Evolutionary conservation across 2,888 invertebrate species (phyloP), one percentile per base, ranked within the genome.

Genomic region (Clepsis dumicolana): DNA sequence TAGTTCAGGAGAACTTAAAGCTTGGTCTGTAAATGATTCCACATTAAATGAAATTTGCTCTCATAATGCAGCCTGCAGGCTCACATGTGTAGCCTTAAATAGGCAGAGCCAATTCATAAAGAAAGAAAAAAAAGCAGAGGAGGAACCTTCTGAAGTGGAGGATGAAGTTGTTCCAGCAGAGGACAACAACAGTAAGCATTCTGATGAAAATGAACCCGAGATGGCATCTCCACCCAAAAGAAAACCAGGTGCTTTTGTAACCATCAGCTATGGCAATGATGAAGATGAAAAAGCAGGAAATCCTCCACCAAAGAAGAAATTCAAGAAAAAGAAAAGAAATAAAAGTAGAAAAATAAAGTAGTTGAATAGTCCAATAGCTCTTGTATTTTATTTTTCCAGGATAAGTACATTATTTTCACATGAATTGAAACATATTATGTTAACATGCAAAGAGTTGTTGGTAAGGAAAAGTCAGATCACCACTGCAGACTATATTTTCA

Each of bases 1-100:
- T 5, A 98, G 98, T 88, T 94, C 95, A 70, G 98, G 98, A 0
- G 95, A 96, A 80, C 90, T 98, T 56, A 97, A 96, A 88, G 87
- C 97, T 0, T 98, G 97, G 97, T 91, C 83, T 48, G 80, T 87
- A 21, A 74, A 76, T 35, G 83, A 89, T 68, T 81, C 85, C 4
- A 85, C 81, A 53, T 77, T 95, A 78, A 78, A 86, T 77, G 94
- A 95, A 83, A 84, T 96, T 72, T 94, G 95, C 44, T 93, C 91
- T 65, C 88, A 93, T n/a, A 95, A 95, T 82, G 95, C 95, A 57
- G 95, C 95, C 4, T 96, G 96, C 81, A 94, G 97, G 78, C 95
- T 97, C 14, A 97, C 97, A 16, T 97, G 97, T 80, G 84, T 97
- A 61, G 90, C 95, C 64, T 85, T 97, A 32, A 91, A 95, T 73